Evolutionary conservation across 2,888 invertebrate genomes (phyloP).

Genomic region (Acrocyrtus sp.): DNA sequence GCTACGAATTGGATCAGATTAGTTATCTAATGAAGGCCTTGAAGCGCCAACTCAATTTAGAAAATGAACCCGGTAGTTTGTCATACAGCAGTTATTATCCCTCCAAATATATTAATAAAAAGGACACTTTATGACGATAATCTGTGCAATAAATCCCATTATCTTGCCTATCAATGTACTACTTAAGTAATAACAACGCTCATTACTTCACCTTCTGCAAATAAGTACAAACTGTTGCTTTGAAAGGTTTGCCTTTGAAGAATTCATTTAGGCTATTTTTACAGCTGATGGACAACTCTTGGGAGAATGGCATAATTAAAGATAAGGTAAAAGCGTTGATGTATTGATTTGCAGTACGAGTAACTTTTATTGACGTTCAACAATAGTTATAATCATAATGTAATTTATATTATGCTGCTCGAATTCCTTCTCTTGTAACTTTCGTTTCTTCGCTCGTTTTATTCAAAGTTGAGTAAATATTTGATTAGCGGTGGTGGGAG

Average conservation of each 20-base stretch:
- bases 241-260: no score
- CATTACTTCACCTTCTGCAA: no score
- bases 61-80: not conserved
- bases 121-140: no score
- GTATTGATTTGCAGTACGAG: slow-evolving; percentile 19
- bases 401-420: slow-evolving; percentile 31
- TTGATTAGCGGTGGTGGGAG: slow-evolving; percentile 76
- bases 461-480: slow-evolving; percentile 76
- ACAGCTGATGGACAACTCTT: no score
- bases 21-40: not conserved
- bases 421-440: slow-evolving; percentile 8
- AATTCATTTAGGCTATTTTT: no score
- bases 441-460: slow-evolving; percentile 22
- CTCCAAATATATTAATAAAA: not conserved
- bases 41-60: not conserved
- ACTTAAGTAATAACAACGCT: no score
- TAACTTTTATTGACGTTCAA: slow-evolving; percentile 47
- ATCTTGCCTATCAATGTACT: no score
- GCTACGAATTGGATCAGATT: no score
- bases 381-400: slow-evolving; percentile 26
- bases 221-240: no score
- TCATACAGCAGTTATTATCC: not conserved
- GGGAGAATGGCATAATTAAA: no score
- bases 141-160: no score
- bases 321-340: not conserved